A percentile compares a stretch with the other conserved stretches of the same genome.
These are phyloP conservation scores for Osedax frankpressi DNA, from an alignment of 2,888 invertebrate species.

Conservation along the genomic window DNA sequence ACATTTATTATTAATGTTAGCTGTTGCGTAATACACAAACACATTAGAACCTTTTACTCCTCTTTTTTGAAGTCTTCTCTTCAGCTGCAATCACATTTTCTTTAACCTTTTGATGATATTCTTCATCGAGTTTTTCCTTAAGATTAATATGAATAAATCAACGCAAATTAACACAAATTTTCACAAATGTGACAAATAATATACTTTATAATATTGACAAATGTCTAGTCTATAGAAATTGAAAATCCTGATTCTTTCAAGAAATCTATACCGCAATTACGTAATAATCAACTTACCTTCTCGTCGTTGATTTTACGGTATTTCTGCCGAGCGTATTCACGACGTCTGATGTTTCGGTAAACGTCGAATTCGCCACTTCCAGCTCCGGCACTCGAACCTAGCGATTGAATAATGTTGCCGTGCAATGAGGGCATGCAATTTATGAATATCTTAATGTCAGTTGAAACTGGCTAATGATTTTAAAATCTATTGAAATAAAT, in stretches of 20 bases:
- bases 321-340: conserved; percentile 90
- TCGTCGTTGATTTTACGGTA: conserved; percentile 76
- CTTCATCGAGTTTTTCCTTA: conserved; percentile 69
- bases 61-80: conserved; percentile 73
- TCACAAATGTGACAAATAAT: too few relatives aligned
- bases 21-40: too few relatives aligned
- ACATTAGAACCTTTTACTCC: conserved; percentile 61
- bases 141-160: background rate
- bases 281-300: too few relatives aligned
- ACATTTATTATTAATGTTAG: too few relatives aligned
- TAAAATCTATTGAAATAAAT: too few relatives aligned
- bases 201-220: too few relatives aligned
- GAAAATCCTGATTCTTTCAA: too few relatives aligned
- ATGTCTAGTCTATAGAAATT: too few relatives aligned
- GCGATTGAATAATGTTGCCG: background rate
- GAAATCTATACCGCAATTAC: too few relatives aligned
- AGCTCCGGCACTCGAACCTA: conserved; percentile 91
- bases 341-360: conserved; percentile 80
- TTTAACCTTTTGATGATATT: conserved; percentile 66
- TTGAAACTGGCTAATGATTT: too few relatives aligned
- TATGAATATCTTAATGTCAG: background rate
- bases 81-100: conserved; percentile 61
- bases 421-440: background rate
- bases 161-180: too few relatives aligned
- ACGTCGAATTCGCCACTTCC: conserved; percentile 99